Base-by-base conservation (phyloP, 2,797 vertebrate genomes). In the Monodelphis domestica region DNA sequence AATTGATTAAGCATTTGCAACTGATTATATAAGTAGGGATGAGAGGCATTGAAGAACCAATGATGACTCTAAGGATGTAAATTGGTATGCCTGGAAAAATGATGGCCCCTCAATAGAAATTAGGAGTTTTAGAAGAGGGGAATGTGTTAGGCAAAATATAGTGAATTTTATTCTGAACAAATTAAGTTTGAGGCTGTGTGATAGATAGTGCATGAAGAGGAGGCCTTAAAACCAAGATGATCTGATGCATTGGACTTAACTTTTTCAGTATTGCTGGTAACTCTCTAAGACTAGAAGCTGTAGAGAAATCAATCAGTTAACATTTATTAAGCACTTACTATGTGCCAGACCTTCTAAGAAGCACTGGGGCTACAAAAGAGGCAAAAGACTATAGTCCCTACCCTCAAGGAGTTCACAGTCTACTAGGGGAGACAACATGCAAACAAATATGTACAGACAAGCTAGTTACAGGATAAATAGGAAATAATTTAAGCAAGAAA, bases 11-110 rank as follows among this genome's bases (percentile, higher is more conserved):
- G 50, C 56, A 59, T 38, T 50, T n/a, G 14, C 29, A 29, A 1
- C 0, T 38, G 7, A 14, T 45, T 59, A 9, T n/a, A 0, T 45
- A 3, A 4, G 9, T 1, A 38, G 28, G 28, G 1, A 4, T 90
- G 59, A 51, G 12, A 59, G 30, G 5, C 30, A 33, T 33, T 59
- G 57, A 33, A 59, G 12, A 12, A 9, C 57, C 57, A 59, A 59
- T 38, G 12, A 21, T 53, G 2, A 55, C 14, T 91, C 29, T 3
- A 30, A 30, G 56, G 29, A 12, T 57, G 11, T 57, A 11, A 57
- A 30, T 3, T 57, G 56, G 56, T 57, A 30, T 30, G 56, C 30
- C 28, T 59, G 30, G 30, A 59, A 59, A 2, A 30, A 59, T 30
- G 30, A 12, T 59, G 57, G 30, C 57, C 33, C 33, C 57, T 59